Base-by-base conservation (phyloP, 2,797 vertebrate species). In the Pitangus sulphuratus region DNA sequence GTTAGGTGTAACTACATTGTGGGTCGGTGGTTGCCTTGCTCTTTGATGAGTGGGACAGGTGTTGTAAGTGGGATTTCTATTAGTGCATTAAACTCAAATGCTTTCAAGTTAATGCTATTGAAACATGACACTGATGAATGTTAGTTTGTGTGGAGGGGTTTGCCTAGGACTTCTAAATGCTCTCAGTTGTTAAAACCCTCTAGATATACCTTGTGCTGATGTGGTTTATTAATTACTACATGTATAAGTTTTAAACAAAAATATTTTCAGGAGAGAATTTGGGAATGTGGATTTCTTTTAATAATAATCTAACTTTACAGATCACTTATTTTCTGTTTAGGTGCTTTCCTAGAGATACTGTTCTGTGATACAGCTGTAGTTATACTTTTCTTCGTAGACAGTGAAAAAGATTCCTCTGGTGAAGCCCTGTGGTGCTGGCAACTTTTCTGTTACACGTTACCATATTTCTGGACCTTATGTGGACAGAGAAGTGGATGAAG, bases 401-500 rank as follows among this genome's bases (percentile, higher is more conserved):
- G 35, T 95, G 64, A 98, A 97, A 75, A 98, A 92, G 74, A 62
- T 78, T 20, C 85, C 95, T 42, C 37, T 97, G 0, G 82, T 98
- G 35, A 99, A 98, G 95, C 94, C 97, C 57, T 97, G 26, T 9
- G 97, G 97, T 30, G 76, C 97, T 51, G 98, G 96, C 15, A 98
- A 93, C 65, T 99, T 98, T 30, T 98, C 98, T 37, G 44, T 93
- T 53, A 99, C 99, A 4, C 98, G 97, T 84, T 98, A 98, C 84
- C 99, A 99, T 97, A 97, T 99, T 96, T 94, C 95, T 2, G 97
- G 98, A 51, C 94, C 97, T 30, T 87, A 97, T 0, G 98, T 98
- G 94, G 98, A 98, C 95, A 96, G 98, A 96, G 98, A 98, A 93
- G 74, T n/a, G 7, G 91, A 97, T 4, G 83, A 82, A 22, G 35